These are phyloP conservation scores for Pollachius pollachius DNA, from an alignment of 2,113 vertebrate species.

Conservation along the genomic window DNA sequence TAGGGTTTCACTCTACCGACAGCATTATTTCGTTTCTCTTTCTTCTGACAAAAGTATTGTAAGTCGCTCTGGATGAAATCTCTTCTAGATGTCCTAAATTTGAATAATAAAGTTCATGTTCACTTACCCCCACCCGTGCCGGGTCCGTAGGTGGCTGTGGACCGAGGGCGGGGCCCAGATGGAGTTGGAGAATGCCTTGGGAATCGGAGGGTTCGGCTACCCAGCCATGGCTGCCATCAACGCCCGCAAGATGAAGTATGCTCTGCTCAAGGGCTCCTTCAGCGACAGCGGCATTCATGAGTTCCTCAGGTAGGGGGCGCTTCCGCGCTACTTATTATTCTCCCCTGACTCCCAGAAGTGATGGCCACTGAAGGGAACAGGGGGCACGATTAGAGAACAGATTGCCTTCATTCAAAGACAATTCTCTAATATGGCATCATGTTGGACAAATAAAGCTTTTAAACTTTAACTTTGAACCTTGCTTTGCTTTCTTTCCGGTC, in stretches of 20 bases:
- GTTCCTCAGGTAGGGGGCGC: slow-evolving; percentile 70
- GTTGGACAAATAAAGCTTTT: too few relatives aligned
- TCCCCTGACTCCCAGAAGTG: neutral
- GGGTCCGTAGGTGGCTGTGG: slow-evolving; percentile 79
- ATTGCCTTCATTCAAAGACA: too few relatives aligned
- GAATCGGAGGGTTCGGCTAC: slow-evolving; percentile 96
- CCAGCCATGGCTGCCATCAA: slow-evolving; percentile 97
- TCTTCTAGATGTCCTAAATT: neutral
- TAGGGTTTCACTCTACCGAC: too few relatives aligned
- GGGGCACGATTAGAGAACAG: too few relatives aligned
- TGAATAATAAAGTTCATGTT: too few relatives aligned
- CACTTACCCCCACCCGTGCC: neutral
- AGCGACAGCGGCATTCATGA: slow-evolving; percentile 82
- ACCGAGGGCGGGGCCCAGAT: slow-evolving; percentile 89
- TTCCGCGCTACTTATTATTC: neutral
- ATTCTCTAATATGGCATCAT: too few relatives aligned
- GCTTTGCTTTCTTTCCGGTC: neutral
- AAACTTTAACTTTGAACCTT: too few relatives aligned
- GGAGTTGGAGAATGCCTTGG: slow-evolving; percentile 86
- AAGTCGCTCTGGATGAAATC: neutral
- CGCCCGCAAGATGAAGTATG: slow-evolving; percentile 94
- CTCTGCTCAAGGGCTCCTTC: slow-evolving; percentile 92
- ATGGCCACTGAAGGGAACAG: too few relatives aligned
- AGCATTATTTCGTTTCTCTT: too few relatives aligned
- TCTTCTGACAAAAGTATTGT: too few relatives aligned